These are phyloP conservation scores for Tragopan temminckii DNA, from an alignment of 2,797 vertebrate species.

Conservation along the genomic window DNA sequence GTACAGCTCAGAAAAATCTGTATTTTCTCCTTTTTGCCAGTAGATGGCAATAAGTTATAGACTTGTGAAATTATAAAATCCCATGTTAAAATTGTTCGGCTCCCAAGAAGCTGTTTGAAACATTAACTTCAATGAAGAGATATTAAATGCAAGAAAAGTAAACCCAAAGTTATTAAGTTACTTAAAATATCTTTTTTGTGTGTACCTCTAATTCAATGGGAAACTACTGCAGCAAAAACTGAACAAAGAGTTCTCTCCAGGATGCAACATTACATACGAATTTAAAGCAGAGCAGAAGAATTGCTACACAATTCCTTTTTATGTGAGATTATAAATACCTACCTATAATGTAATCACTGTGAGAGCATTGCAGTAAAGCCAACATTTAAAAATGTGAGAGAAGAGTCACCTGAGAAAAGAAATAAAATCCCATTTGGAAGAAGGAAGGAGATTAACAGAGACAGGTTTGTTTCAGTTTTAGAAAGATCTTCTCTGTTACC, in stretches of 20 bases:
- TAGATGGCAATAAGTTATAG: constrained; percentile 79
- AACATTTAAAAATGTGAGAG: neutral
- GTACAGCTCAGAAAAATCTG: neutral
- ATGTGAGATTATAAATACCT: neutral
- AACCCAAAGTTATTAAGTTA: constrained; percentile 52
- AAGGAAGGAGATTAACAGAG: neutral
- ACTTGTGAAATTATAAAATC: neutral
- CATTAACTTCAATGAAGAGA: constrained; percentile 48
- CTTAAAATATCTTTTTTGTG: constrained; percentile 46
- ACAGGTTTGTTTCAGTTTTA: neutral
- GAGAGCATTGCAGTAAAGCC: neutral
- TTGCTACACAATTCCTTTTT: neutral
- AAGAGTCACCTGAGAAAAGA: neutral
- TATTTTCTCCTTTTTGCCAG: constrained; percentile 37
- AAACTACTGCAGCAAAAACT: neutral
- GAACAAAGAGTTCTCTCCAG: neutral
- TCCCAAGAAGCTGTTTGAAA: constrained; percentile 36
- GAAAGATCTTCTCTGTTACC: neutral
- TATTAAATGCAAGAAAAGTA: constrained; percentile 55
- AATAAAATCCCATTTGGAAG: neutral
- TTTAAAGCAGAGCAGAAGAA: neutral
- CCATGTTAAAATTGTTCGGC: neutral
- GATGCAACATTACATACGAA: neutral
- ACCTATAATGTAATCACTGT: neutral
- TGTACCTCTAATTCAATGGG: neutral